A percentile compares a stretch with the other conserved stretches of the same genome.
Evolutionary conservation across 2,113 vertebrate genomes (phyloP).

Genomic region (Carassius auratus): DNA sequence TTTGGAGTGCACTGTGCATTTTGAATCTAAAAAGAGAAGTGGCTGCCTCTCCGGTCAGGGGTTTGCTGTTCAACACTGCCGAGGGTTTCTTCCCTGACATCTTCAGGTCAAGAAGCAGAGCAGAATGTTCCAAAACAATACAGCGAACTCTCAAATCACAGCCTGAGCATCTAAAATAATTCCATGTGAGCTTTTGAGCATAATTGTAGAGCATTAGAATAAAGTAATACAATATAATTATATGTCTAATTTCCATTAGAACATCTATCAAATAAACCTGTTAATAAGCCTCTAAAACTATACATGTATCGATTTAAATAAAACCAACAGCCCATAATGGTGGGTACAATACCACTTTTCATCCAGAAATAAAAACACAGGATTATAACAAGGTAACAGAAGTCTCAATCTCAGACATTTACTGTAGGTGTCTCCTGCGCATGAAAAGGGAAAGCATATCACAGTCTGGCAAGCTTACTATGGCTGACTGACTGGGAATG

Average conservation of each 20-base stretch:
- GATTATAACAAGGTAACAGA: too few relatives aligned
- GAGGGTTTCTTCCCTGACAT: not conserved
- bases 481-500: not conserved
- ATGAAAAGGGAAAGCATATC: not conserved
- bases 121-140: conserved; percentile 22
- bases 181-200: not conserved
- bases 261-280: not conserved
- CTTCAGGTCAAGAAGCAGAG: conserved; percentile 6
- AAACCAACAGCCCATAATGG: not conserved
- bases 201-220: not conserved
- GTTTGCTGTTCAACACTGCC: not conserved
- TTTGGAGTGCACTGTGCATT: not conserved
- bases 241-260: not conserved
- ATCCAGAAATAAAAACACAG: not conserved
- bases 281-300: not conserved
- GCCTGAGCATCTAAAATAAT: not conserved
- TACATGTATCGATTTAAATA: not conserved
- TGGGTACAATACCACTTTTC: not conserved
- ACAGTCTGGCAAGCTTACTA: not conserved
- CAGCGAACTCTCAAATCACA: not conserved
- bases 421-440: not conserved
- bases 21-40: not conserved
- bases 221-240: not conserved
- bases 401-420: too few relatives aligned
- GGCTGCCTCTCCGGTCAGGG: not conserved